These are phyloP conservation scores for Eristalis arbustorum DNA, from an alignment of 2,888 invertebrate genomes.

Conservation along the genomic window DNA sequence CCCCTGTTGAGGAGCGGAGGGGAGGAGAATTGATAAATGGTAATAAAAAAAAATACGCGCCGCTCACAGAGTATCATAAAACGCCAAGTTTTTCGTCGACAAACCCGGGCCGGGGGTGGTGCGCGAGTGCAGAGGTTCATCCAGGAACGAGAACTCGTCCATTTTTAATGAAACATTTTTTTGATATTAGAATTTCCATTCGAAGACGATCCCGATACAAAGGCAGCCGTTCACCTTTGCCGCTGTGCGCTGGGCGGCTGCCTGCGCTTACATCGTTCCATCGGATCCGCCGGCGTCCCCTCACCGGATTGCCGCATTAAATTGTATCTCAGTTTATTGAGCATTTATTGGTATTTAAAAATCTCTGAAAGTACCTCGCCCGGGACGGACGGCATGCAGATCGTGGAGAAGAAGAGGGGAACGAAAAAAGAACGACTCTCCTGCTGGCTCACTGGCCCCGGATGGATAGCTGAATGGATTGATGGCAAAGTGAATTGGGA, in stretches of 20 bases:
- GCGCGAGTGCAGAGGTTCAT: no score
- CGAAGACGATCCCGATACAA: slow-evolving; percentile 10
- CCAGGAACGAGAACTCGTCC: neutral
- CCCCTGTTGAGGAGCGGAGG: no score
- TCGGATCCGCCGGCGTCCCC: neutral
- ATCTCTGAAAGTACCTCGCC: neutral
- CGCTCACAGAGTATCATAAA: neutral
- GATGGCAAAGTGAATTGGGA: neutral
- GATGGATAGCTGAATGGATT: neutral
- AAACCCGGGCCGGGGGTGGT: no score
- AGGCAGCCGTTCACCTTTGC: neutral
- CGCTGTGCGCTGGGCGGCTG: neutral
- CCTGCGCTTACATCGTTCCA: neutral
- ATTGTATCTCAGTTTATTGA: neutral
- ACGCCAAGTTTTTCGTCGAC: neutral
- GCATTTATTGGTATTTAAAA: neutral
- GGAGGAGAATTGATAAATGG: neutral
- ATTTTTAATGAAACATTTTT: slow-evolving; percentile 37
- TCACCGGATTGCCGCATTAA: neutral
- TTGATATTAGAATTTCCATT: slow-evolving; percentile 25
- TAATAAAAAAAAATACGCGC: neutral
- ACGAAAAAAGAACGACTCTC: no score
- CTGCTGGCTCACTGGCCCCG: neutral
- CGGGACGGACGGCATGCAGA: neutral
- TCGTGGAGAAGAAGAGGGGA: neutral